A percentile compares a stretch with the other conserved stretches of the same genome.
Conservation (phyloP, 2,113 vertebrate species). For the Zosterops japonicus region DNA sequence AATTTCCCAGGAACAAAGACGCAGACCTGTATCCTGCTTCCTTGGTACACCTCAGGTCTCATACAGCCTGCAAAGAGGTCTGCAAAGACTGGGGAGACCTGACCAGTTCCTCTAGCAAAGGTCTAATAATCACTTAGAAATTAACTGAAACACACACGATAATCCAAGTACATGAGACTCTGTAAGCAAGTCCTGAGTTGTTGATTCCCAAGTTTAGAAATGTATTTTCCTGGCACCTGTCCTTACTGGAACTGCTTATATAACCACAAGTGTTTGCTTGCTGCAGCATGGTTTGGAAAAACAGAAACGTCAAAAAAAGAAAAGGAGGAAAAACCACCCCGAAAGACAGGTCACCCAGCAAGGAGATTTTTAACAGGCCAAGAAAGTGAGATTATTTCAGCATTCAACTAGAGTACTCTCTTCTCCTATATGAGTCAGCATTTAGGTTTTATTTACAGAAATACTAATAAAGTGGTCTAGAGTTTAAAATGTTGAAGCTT, state of each 20-base stretch:
- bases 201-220: background rate
- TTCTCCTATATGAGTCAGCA: background rate
- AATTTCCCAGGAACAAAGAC: background rate
- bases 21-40: background rate
- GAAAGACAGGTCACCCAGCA: background rate
- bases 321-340: accelerated
- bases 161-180: background rate
- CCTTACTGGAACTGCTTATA: background rate
- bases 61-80: background rate
- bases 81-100: background rate
- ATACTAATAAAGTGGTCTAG: background rate
- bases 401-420: background rate
- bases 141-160: background rate
- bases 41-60: background rate
- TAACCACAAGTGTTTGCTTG: background rate
- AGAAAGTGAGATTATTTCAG: background rate
- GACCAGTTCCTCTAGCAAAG: background rate
- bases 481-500: background rate
- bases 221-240: background rate
- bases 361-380: background rate
- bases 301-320: background rate
- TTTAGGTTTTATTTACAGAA: background rate
- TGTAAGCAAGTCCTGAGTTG: conserved; percentile 4
- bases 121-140: background rate
- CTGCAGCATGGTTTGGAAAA: background rate